A percentile compares a stretch with the other conserved stretches of the same genome.
Conservation (phyloP, 1,140 invertebrate species). For the Archivesica marissinica region DNA sequence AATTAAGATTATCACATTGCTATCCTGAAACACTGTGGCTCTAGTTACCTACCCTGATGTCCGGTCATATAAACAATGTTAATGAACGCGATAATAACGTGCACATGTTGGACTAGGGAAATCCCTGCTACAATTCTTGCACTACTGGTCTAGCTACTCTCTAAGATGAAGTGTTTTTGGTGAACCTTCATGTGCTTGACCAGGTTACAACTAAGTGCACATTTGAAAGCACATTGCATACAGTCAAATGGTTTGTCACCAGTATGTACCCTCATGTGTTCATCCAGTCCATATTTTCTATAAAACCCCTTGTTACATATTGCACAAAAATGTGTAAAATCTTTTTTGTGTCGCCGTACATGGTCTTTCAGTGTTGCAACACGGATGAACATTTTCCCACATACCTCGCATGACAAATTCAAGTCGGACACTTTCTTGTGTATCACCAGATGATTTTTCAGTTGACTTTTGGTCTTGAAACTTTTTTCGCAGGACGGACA, state of each 20-base stretch:
- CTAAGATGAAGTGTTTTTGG: too few relatives aligned
- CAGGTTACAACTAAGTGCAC: constrained; percentile 57
- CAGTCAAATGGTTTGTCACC: constrained; percentile 52
- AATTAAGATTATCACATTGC: too few relatives aligned
- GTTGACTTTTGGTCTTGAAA: constrained; percentile 59
- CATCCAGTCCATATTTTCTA: constrained; percentile 27
- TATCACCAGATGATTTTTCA: constrained; percentile 56
- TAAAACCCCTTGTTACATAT: constrained; percentile 60
- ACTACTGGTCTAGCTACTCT: too few relatives aligned
- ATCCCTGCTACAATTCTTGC: too few relatives aligned
- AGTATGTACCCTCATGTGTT: constrained; percentile 57
- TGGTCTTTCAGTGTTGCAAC: constrained; percentile 44
- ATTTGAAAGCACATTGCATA: constrained; percentile 48
- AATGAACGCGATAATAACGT: too few relatives aligned
- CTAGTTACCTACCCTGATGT: too few relatives aligned
- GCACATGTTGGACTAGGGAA: too few relatives aligned
- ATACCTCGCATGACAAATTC: constrained; percentile 56
- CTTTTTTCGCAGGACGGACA: constrained; percentile 35
- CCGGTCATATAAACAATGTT: too few relatives aligned
- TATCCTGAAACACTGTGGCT: too few relatives aligned
- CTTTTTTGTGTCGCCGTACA: constrained; percentile 58
- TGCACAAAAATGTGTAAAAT: constrained; percentile 45
- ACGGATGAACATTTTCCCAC: constrained; percentile 53
- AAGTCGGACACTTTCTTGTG: constrained; percentile 30
- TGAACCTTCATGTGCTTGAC: constrained; percentile 56